Base-by-base conservation (phyloP, 2,888 invertebrate species). In the Platypus cylindrus region DNA sequence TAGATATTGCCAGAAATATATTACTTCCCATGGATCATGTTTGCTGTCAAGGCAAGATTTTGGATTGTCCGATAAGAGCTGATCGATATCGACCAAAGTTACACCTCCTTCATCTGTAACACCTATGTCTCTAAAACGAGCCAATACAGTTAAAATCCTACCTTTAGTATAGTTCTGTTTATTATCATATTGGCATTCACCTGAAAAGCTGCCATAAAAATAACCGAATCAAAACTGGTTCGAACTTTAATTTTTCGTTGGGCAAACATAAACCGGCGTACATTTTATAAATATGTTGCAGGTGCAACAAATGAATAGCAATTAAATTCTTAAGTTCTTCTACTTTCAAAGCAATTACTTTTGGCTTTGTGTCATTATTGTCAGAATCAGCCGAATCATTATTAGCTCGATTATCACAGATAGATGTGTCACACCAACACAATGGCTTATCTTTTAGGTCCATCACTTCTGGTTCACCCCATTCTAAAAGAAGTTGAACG, bases 1-100 rank as follows among this genome's bases (percentile, higher is more conserved):
- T 20, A 71, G 36, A 53, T 71, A 73, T 52, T 75, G 75, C 70
- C 73, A 75, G 48, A 69, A 70, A 51, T 70, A 69, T 47, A 75
- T 65, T 45, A 63, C 65, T 46, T 73, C 73, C 48, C 73, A 74
- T 0, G 75, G 75, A 47, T 66, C 48, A 45, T 72, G 68, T 1
- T 62, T 52, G 3, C 54, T 53, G 36, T 58, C 60, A 2, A 68
- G 52, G 2, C 67, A 55, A 60, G 66, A 66, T 32, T 60, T 58
- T 0, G 63, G 63, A 47, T 70, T 69, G 40, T 59, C 48, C 41
- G 65, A 59, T 44, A 69, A 61, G 39, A 66, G 54, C 27, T 54
- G 51, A 51, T 75, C 73, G 3, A 68, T 64, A 32, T 71, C 64
- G 2, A 65, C 59, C 3, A 75, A 54, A 11, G 67, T 66, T 16